Evolutionary conservation across 2,113 vertebrate species (phyloP), one percentile per base, ranked within the genome.

Genomic region (Aptenodytes forsteri): DNA sequence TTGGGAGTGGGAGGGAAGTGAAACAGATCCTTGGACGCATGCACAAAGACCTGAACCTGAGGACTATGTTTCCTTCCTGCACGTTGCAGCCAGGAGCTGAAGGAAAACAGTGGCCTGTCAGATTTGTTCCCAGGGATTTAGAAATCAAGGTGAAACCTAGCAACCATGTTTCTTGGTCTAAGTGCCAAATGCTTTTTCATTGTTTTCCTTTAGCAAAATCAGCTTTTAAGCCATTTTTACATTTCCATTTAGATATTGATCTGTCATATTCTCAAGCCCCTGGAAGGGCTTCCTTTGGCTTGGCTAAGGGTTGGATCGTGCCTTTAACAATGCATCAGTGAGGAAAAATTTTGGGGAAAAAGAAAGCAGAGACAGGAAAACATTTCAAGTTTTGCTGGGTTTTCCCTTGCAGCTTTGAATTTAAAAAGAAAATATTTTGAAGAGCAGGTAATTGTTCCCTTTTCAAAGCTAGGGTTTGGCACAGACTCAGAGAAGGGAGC

Each of bases 81-180:
- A 16, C 2, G 4, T 25, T 88, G 58, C n/a, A 92, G 76, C 8
- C 64, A 78, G n/a, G 29, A 89, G 77, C 38, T 59, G 44, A 84
- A 89, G 59, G 14, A 94, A 34, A 32, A 62, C 22, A 70, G 22
- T 34, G 21, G 8, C 10, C 47, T 87, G 55, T 13, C 64, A 75
- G 34, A 71, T 59, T 75, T 71, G 4, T 34, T 79, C 46, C n/a
- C 21, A 61, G 38, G 19, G 34, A 73, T 85, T 71, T 61, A 42
- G 62, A 90, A 91, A 62, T 58, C 49, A 80, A 90, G 46, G 73
- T 64, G 42, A 76, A 94, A 96, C 32, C 23, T 49, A 81, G n/a
- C 23, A 87, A 84, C 19, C 17, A 44, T 16, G 18, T 46, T 87
- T 64, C 64, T 78, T 52, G 12, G 30, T 50, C 5, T 36, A 81